phyloP scores from a whole-genome alignment of 2,888 invertebrate species.

The Endotricha flammealis region DNA sequence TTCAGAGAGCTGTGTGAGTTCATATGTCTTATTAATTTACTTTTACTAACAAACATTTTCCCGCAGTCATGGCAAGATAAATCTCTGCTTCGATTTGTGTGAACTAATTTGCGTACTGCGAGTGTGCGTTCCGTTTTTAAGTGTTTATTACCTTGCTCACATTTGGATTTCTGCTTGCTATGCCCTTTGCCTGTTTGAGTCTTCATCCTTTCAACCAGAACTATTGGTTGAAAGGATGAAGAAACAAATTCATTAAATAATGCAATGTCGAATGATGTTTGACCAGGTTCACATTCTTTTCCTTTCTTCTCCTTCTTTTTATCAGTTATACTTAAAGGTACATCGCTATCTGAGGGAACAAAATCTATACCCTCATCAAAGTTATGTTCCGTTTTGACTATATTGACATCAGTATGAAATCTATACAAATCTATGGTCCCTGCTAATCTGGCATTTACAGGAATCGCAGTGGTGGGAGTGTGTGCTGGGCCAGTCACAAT shows the following conservation, averaged over 20 bases:
- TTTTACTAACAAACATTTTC: conserved; percentile 71
- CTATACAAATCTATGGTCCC: too few species aligned
- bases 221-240: too few species aligned
- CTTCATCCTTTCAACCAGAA: conserved; percentile 36
- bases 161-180: conserved; percentile 48
- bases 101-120: conserved; percentile 55
- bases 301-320: conserved; percentile 42
- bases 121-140: conserved; percentile 62
- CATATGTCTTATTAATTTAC: too few species aligned
- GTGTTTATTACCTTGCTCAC: conserved; percentile 54
- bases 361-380: conserved; percentile 32
- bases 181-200: conserved; percentile 35
- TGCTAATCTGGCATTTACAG: too few species aligned
- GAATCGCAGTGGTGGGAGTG: too few species aligned
- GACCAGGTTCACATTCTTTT: conserved; percentile 33
- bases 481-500: too few species aligned
- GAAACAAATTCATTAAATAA: conserved; percentile 39
- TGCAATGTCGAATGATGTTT: conserved; percentile 53
- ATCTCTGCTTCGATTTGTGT: conserved; percentile 63
- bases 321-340: conserved; percentile 39
- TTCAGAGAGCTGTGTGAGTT: too few species aligned
- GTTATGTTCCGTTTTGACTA: conserved; percentile 41
- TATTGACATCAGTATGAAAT: conserved; percentile 26
- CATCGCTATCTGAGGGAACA: conserved; percentile 53
- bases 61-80: conserved; percentile 68